Evolutionary conservation across 2,888 invertebrate genomes (phyloP).

Genomic region (Sesamia inferens): DNA sequence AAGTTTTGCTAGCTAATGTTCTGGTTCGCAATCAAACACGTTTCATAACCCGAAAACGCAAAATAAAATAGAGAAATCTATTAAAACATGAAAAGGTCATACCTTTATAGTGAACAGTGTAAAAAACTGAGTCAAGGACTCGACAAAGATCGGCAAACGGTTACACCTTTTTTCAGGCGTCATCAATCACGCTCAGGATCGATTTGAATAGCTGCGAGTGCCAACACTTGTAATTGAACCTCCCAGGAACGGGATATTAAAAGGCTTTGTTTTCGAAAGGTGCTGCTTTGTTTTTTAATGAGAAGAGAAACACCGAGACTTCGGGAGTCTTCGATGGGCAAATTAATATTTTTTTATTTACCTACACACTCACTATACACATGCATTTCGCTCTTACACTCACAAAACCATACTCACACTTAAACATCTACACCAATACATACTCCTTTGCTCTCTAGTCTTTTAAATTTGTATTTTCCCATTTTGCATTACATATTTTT

Average conservation of each 20-base stretch:
- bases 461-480: too few relatives aligned
- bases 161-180: conserved; percentile 44
- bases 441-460: too few relatives aligned
- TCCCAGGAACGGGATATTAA: background rate
- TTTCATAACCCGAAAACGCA: background rate
- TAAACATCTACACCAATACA: too few relatives aligned
- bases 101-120: conserved; percentile 29
- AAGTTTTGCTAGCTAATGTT: background rate
- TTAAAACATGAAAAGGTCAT: conserved; percentile 41
- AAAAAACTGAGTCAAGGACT: conserved; percentile 57
- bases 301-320: background rate
- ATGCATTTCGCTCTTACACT: too few relatives aligned
- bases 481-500: too few relatives aligned
- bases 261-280: background rate
- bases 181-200: conserved; percentile 47
- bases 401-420: too few relatives aligned
- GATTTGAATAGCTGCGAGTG: conserved; percentile 45
- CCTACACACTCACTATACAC: too few relatives aligned
- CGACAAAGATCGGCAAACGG: conserved; percentile 35
- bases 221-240: conserved; percentile 37
- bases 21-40: background rate
- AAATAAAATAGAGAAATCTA: conserved; percentile 36
- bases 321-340: too few relatives aligned
- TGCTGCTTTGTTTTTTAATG: background rate
- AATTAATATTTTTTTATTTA: too few relatives aligned